Evolutionary conservation across 2,113 vertebrate genomes (phyloP).

Genomic region (Cyphomyrus plagiostoma): DNA sequence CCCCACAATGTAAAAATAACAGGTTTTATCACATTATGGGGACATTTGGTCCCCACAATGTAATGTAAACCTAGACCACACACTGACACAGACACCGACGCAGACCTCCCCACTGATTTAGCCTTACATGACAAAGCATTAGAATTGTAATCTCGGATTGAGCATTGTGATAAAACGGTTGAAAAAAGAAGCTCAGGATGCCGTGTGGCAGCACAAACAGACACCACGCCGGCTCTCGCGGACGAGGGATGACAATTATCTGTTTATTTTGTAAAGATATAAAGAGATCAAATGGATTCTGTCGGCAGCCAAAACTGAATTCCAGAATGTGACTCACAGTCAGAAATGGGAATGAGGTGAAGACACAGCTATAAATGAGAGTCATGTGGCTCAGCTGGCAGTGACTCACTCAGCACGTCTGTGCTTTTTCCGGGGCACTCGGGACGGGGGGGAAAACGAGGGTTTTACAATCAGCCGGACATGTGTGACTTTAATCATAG

Average conservation of each 20-base stretch:
- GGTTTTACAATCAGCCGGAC: background rate
- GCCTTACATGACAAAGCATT: background rate
- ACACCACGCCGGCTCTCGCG: background rate
- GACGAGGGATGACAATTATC: background rate
- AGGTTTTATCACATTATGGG: background rate
- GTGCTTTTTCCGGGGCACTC: background rate
- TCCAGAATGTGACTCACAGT: background rate
- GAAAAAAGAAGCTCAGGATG: background rate
- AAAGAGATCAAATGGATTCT: slow-evolving; percentile 2
- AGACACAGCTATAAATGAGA: background rate
- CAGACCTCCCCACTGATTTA: background rate
- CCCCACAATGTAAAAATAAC: background rate
- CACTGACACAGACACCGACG: background rate
- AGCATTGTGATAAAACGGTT: background rate
- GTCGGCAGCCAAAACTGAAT: background rate
- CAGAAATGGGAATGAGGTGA: background rate
- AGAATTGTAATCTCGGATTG: background rate
- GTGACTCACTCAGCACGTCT: background rate
- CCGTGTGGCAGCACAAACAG: background rate
- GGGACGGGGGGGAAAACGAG: background rate
- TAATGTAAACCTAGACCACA: background rate
- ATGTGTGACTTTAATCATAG: background rate
- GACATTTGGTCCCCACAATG: background rate
- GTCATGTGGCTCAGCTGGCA: background rate
- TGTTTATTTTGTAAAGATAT: slow-evolving; percentile 6